Evolutionary conservation across 2,797 vertebrate species (phyloP).

Genomic region (Sternarchorhynchus goeldii): DNA sequence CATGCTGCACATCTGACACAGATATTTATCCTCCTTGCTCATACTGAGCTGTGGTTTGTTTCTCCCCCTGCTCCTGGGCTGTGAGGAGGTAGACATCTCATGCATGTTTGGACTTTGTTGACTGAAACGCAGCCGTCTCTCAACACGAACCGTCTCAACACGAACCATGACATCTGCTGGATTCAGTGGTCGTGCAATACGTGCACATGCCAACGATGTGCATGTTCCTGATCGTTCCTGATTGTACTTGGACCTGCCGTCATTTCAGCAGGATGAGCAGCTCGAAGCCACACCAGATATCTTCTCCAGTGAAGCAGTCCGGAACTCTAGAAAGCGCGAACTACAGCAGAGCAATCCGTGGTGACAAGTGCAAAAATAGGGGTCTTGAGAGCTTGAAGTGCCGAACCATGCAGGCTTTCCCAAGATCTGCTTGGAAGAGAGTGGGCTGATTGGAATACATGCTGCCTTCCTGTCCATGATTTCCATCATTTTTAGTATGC

Average conservation of each 20-base stretch:
- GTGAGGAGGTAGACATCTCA: slow-evolving; percentile 8
- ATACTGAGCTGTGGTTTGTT: slow-evolving; percentile 34
- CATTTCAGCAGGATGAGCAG: neutral
- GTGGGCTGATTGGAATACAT: slow-evolving; percentile 9
- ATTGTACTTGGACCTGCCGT: neutral
- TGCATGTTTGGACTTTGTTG: slow-evolving; percentile 33
- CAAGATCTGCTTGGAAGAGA: slow-evolving; percentile 18
- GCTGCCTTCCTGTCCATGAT: slow-evolving; percentile 34
- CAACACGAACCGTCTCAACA: neutral
- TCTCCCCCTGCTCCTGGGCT: slow-evolving; percentile 22
- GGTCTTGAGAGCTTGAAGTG: slow-evolving; percentile 10
- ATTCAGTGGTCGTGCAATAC: neutral
- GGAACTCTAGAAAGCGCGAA: slow-evolving; percentile 50
- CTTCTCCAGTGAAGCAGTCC: slow-evolving; percentile 8
- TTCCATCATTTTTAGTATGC: slow-evolving; percentile 47
- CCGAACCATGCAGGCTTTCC: slow-evolving; percentile 19
- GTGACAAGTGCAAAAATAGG: slow-evolving; percentile 47
- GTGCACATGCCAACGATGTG: neutral
- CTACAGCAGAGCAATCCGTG: slow-evolving; percentile 25
- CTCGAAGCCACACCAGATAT: neutral
- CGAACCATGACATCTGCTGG: slow-evolving; percentile 13
- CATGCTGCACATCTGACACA: slow-evolving; percentile 32
- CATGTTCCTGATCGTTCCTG: neutral
- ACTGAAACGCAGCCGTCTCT: slow-evolving; percentile 34
- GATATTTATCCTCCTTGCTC: slow-evolving; percentile 24